Evolutionary conservation across 1,140 invertebrate species (phyloP).

Genomic region (Cyrtorhinus lividipennis): DNA sequence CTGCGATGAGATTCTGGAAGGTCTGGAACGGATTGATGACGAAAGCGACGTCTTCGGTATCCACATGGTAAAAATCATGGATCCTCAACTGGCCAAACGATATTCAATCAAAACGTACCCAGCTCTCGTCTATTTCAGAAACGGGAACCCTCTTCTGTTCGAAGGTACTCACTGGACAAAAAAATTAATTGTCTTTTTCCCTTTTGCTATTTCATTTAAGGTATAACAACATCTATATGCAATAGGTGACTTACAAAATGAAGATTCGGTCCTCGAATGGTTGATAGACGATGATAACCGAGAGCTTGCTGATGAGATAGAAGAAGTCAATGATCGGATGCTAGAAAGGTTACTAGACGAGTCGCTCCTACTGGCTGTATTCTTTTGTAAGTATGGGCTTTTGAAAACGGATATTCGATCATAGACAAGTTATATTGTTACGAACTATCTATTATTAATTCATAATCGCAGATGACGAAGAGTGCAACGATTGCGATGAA

Average conservation of each 20-base stretch:
- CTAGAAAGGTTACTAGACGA: conserved; percentile 71
- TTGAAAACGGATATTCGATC: neutral
- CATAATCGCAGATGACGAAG: conserved; percentile 60
- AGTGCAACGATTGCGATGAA: conserved; percentile 77
- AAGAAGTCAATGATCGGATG: conserved; percentile 83
- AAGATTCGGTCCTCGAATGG: conserved; percentile 83
- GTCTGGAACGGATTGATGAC: conserved; percentile 80
- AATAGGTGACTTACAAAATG: conserved; percentile 70
- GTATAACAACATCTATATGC: no score
- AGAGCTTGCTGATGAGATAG: conserved; percentile 86
- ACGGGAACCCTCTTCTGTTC: conserved; percentile 83
- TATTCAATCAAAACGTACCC: conserved; percentile 93
- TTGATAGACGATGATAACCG: conserved; percentile 85
- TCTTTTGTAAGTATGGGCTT: conserved; percentile 65
- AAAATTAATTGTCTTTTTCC: neutral
- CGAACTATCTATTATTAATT: neutral
- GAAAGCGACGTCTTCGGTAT: conserved; percentile 88
- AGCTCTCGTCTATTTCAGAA: conserved; percentile 80
- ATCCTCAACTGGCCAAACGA: conserved; percentile 74
- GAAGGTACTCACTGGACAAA: conserved; percentile 41
- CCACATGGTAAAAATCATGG: conserved; percentile 87
- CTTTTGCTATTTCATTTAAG: no score
- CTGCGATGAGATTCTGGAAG: conserved; percentile 79
- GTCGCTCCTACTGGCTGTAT: conserved; percentile 77
- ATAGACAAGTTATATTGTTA: no score